Percentiles rank a stretch among this genome's conserved stretches.
Conservation (phyloP, 2,113 vertebrate species). For the Ptyas mucosa region DNA sequence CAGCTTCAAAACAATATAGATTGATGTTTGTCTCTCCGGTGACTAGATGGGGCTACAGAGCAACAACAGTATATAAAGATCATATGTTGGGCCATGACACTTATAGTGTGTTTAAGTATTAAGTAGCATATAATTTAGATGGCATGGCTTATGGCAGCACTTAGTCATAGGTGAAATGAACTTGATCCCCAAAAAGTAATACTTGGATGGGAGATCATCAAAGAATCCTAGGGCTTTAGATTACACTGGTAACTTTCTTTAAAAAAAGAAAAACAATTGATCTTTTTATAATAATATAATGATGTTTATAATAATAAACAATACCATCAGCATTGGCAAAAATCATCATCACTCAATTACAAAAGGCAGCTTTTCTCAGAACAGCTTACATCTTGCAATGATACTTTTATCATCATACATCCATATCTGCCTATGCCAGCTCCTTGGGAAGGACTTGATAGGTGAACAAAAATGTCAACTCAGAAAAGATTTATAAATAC, state of each 20-base stretch:
- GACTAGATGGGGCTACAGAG: no score
- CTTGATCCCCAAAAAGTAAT: not conserved
- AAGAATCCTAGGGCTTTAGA: not conserved
- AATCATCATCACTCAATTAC: not conserved
- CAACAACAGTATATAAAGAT: no score
- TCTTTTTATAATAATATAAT: not conserved
- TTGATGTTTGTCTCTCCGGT: no score
- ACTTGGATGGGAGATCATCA: not conserved
- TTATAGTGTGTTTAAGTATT: not conserved
- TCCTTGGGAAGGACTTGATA: not conserved
- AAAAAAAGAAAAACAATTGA: not conserved
- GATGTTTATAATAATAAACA: not conserved
- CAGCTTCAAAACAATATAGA: no score
- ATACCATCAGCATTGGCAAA: not conserved
- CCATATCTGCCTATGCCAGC: not conserved
- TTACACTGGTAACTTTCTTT: not conserved
- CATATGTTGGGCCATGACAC: no score
- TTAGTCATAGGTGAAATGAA: not conserved
- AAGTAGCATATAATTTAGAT: not conserved
- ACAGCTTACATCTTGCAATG: not conserved
- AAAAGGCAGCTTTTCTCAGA: not conserved
- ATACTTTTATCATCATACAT: not conserved
- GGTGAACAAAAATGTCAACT: not conserved
- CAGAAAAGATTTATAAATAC: not conserved
- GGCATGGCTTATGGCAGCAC: not conserved